Evolutionary conservation across 2,113 vertebrate species (phyloP).

Genomic region (Sylvietta virens): DNA sequence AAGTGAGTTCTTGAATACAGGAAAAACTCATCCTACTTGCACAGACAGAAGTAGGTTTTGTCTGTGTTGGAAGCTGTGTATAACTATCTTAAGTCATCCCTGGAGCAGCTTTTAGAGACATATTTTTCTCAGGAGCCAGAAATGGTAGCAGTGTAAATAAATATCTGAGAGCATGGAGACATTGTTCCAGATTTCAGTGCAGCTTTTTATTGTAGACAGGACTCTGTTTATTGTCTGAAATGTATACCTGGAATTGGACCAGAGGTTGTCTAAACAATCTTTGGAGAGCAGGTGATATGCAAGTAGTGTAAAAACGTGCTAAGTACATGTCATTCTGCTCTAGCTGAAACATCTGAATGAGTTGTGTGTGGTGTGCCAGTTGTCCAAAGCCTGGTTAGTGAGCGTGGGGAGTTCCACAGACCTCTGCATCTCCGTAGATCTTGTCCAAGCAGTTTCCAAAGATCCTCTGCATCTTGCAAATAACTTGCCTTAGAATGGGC

Average conservation of each 20-base stretch:
- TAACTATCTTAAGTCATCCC: not conserved
- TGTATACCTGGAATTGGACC: not conserved
- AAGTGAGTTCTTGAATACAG: not conserved
- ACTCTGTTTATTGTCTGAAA: not conserved
- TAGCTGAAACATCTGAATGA: not conserved
- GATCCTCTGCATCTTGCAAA: not conserved
- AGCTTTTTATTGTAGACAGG: not conserved
- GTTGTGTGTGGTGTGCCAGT: not conserved
- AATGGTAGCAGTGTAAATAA: not conserved
- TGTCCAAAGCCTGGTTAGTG: not conserved
- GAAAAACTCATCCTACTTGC: not conserved
- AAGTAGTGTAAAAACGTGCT: not conserved
- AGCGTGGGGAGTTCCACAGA: not conserved
- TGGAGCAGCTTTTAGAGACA: not conserved
- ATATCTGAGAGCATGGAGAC: not conserved
- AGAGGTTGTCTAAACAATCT: not conserved
- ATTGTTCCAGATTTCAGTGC: not conserved
- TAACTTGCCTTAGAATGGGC: not conserved
- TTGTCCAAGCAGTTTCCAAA: not conserved
- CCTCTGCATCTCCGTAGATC: not conserved
- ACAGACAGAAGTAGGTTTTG: not conserved
- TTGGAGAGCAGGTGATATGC: not conserved
- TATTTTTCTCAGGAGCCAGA: not conserved
- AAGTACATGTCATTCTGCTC: not conserved
- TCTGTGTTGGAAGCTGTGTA: not conserved